phyloP scores from a whole-genome alignment of 2,113 vertebrate species.

The Myxocyprinus asiaticus region DNA sequence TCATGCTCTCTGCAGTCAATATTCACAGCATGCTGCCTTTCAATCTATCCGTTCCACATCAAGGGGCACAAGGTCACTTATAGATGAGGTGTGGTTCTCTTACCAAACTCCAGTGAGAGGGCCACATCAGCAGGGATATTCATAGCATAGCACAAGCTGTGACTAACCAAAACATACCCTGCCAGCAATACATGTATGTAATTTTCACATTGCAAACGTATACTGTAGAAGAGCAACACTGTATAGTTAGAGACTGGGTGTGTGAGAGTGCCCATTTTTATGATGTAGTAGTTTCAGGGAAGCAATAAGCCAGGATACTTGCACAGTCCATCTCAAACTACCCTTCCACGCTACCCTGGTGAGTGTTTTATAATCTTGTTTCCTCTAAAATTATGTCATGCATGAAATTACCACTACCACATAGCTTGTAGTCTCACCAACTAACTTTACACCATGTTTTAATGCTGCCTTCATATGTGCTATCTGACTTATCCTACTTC shows the following conservation, averaged over 20 bases:
- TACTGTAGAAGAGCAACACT: slow-evolving; percentile 4
- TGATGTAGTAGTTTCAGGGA: neutral
- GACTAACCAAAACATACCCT: slow-evolving; percentile 17
- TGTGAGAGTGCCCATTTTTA: no score
- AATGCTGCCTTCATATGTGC: no score
- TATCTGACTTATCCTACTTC: no score
- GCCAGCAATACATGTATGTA: slow-evolving; percentile 54
- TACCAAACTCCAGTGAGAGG: neutral
- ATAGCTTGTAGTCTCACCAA: no score
- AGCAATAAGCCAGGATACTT: neutral
- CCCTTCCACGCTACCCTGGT: neutral
- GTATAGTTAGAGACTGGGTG: neutral
- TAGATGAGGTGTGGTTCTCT: slow-evolving; percentile 15
- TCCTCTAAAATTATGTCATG: neutral
- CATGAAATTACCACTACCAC: no score
- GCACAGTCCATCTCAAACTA: neutral
- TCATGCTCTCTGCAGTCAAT: no score
- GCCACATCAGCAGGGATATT: slow-evolving; percentile 51
- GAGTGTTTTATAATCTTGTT: neutral
- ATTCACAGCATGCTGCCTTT: neutral
- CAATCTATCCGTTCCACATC: neutral
- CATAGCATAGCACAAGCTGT: slow-evolving; percentile 56
- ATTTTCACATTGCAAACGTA: slow-evolving; percentile 43
- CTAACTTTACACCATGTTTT: no score
- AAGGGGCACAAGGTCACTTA: slow-evolving; percentile 1